A percentile compares a stretch with the other conserved stretches of the same genome.
Evolutionary conservation across 2,797 vertebrate species (phyloP).

Genomic region (Melanogrammus aeglefinus): DNA sequence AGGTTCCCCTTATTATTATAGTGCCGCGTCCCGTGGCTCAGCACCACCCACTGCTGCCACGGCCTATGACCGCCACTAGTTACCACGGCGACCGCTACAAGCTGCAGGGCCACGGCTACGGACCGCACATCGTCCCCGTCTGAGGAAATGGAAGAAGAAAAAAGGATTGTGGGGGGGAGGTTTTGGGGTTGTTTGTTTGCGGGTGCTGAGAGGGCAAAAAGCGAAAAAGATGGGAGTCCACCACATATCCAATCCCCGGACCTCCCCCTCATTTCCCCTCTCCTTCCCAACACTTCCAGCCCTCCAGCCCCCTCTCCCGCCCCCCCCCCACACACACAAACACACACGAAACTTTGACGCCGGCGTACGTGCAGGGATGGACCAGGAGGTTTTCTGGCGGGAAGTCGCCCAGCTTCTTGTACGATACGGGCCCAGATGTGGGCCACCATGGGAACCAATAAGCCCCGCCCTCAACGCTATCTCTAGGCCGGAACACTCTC

Average conservation of each 20-base stretch:
- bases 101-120: slow-evolving; percentile 93
- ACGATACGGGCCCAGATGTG: slow-evolving; percentile 18
- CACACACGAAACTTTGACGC: no score
- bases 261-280: neutral
- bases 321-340: no score
- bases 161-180: slow-evolving; percentile 53
- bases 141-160: slow-evolving; percentile 81
- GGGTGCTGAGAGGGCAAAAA: slow-evolving; percentile 21
- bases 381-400: no score
- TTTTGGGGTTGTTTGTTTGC: slow-evolving; percentile 53
- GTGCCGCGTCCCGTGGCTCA: slow-evolving; percentile 99
- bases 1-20: slow-evolving; percentile 99
- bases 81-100: slow-evolving; percentile 98
- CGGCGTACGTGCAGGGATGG: no score
- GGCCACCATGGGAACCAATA: slow-evolving; percentile 40
- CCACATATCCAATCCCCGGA: neutral
- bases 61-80: slow-evolving; percentile 99
- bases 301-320: neutral
- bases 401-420: no score
- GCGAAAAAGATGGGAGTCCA: slow-evolving; percentile 24
- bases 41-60: slow-evolving; percentile 99
- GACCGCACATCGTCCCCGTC: slow-evolving; percentile 95
- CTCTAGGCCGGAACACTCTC: slow-evolving; percentile 73
- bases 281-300: no score
- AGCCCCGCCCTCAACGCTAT: slow-evolving; percentile 42